phyloP scores from a whole-genome alignment of 2,888 invertebrate genomes.

The Anticlea derivata region DNA sequence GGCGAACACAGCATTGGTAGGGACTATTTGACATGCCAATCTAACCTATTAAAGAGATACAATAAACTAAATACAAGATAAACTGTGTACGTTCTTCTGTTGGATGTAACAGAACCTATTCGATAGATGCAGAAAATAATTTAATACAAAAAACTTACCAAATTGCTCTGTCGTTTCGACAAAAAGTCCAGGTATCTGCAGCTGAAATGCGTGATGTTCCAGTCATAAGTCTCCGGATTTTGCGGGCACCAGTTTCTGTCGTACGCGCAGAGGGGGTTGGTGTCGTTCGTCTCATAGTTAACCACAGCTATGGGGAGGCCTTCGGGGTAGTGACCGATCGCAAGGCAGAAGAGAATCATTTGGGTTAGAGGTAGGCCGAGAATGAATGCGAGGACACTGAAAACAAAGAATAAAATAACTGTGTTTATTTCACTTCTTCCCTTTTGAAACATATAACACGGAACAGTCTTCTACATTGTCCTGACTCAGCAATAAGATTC shows the following conservation, averaged over 20 bases:
- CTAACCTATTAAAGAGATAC: too few species aligned
- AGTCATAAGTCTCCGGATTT: conserved; percentile 62
- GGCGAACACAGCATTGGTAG: too few species aligned
- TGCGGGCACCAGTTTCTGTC: conserved; percentile 81
- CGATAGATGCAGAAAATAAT: too few species aligned
- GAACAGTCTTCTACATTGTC: too few species aligned
- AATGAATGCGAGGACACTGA: conserved; percentile 91
- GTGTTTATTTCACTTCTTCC: too few species aligned
- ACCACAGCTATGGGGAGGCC: conserved; percentile 91
- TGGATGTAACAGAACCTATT: too few species aligned
- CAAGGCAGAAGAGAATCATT: conserved; percentile 93
- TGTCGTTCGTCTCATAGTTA: conserved; percentile 88
- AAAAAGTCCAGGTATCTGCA: conserved; percentile 90
- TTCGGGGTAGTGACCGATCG: conserved; percentile 93
- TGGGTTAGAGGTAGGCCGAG: conserved; percentile 93
- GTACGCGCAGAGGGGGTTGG: conserved; percentile 73
- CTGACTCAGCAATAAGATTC: too few species aligned
- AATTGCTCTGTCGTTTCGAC: conserved; percentile 85
- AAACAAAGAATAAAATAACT: background rate
- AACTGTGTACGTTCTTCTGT: too few species aligned
- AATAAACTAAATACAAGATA: too few species aligned
- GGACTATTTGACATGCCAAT: too few species aligned
- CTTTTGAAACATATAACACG: too few species aligned
- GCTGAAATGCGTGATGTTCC: conserved; percentile 87
- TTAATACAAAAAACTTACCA: conserved; percentile 78